Conservation (phyloP, 2,113 vertebrate genomes). For the Rhinopomastus cyanomelas region DNA sequence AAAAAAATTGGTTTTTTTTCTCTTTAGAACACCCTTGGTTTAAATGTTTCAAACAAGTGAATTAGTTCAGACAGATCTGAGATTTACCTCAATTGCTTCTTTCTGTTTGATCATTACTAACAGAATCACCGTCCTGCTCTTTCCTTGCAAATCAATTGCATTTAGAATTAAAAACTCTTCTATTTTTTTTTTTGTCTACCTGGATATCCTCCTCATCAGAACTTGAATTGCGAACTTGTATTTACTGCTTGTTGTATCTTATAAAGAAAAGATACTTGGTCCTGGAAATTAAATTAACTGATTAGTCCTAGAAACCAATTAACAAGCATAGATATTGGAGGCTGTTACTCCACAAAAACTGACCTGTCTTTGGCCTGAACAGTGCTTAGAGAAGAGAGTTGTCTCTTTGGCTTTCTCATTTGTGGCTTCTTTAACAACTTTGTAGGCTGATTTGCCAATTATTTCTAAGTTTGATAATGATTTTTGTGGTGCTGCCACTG, state of each 20-base stretch:
- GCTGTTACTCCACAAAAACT: not conserved
- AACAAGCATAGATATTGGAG: not conserved
- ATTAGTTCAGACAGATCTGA: not conserved
- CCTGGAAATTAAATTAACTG: not conserved
- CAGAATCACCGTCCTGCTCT: not conserved
- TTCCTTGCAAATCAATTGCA: not conserved
- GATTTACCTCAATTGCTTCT: not conserved
- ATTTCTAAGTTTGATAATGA: not conserved
- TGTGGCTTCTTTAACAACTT: not conserved
- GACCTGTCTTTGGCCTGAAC: not conserved
- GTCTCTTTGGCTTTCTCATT: not conserved
- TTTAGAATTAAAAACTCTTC: not conserved
- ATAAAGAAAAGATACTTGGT: not conserved
- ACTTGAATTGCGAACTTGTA: not conserved
- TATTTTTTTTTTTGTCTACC: not conserved
- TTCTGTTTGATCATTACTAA: not conserved
- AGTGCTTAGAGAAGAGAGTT: not conserved
- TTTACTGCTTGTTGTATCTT: not conserved
- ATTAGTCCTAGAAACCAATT: not conserved
- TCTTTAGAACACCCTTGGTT: not conserved
- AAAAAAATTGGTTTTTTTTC: not conserved
- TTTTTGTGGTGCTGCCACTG: not conserved
- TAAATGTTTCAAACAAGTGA: not conserved
- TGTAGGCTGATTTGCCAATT: not conserved
- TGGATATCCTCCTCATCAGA: not conserved